Evolutionary conservation across 2,888 invertebrate genomes (phyloP).

Genomic region (Autographa pulchrina): DNA sequence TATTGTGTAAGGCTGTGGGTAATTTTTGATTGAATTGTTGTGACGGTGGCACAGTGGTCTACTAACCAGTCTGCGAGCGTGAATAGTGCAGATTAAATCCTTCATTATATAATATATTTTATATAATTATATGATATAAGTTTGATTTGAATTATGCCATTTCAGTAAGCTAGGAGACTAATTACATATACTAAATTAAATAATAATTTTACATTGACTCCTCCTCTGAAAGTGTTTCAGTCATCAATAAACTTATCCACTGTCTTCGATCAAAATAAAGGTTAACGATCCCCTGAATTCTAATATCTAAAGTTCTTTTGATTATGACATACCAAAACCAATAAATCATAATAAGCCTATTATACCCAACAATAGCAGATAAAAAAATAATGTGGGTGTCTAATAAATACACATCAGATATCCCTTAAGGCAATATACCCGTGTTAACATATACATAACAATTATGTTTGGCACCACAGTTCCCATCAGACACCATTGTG

Average conservation of each 20-base stretch:
- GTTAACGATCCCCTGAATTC: background rate
- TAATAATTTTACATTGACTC: too few species aligned
- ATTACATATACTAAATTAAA: too few species aligned
- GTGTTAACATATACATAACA: background rate
- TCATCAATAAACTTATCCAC: too few species aligned
- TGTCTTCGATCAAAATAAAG: background rate
- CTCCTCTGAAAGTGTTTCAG: too few species aligned
- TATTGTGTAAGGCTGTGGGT: conserved; percentile 14
- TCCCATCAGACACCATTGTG: conserved; percentile 51
- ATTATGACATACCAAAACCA: background rate
- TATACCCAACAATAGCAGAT: background rate
- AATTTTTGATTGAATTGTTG: background rate
- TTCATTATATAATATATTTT: too few species aligned
- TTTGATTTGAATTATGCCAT: too few species aligned
- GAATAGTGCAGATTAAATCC: background rate
- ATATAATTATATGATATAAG: too few species aligned
- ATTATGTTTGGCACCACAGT: conserved; percentile 39
- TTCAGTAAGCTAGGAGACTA: too few species aligned
- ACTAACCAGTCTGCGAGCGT: background rate
- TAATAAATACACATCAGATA: background rate
- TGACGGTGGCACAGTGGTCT: background rate
- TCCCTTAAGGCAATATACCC: background rate
- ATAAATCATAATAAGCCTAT: background rate
- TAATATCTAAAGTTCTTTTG: background rate
- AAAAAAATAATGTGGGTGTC: background rate